phyloP scores from a whole-genome alignment of 2,113 vertebrate genomes.

The Solenodon paradoxus region DNA sequence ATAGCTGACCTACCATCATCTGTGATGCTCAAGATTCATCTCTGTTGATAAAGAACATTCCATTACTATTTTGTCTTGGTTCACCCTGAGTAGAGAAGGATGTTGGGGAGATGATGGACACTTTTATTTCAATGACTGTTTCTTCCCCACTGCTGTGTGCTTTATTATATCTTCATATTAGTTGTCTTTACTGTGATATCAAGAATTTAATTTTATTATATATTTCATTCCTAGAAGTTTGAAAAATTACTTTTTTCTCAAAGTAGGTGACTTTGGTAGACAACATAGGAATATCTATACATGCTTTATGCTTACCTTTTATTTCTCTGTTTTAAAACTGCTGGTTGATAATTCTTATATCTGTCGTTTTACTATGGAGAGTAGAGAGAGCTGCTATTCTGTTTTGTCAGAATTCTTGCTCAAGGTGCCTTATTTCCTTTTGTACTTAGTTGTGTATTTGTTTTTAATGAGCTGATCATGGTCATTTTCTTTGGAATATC shows the following conservation, averaged over 20 bases:
- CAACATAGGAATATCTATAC: background rate
- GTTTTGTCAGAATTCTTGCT: slow-evolving; percentile 4
- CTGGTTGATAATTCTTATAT: background rate
- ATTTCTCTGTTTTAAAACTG: slow-evolving; percentile 24
- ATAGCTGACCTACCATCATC: background rate
- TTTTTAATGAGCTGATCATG: background rate
- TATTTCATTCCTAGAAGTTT: background rate
- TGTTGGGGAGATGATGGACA: background rate
- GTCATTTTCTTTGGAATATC: slow-evolving; percentile 34
- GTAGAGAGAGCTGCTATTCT: background rate
- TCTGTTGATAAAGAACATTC: background rate
- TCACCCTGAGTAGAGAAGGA: background rate
- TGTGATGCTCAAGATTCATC: background rate
- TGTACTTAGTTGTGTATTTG: background rate
- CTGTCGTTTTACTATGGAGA: background rate
- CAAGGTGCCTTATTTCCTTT: background rate
- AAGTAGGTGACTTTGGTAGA: background rate
- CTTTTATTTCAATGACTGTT: background rate
- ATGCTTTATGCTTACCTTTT: background rate
- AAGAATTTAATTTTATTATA: background rate
- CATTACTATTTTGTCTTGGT: background rate
- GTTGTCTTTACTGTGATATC: background rate
- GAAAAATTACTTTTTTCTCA: background rate
- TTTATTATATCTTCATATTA: background rate
- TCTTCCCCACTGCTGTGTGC: background rate